These are phyloP conservation scores for Philhelius pedissequus DNA, from an alignment of 2,888 invertebrate species.

Conservation along the genomic window DNA sequence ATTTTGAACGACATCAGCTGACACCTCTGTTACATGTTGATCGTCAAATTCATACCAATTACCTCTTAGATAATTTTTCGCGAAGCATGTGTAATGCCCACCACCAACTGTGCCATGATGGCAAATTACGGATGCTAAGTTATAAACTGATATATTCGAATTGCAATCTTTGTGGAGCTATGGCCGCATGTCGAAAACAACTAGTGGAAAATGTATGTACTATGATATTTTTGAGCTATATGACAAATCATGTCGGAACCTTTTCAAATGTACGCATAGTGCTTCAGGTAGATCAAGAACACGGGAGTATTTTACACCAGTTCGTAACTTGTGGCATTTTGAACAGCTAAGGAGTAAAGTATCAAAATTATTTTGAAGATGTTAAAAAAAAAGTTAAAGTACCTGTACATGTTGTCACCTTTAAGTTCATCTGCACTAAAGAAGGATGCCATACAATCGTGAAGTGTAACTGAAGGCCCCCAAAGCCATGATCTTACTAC, in stretches of 20 bases:
- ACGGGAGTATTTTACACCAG: conserved; percentile 97
- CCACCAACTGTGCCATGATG: conserved; percentile 98
- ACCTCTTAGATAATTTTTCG: conserved; percentile 85
- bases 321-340: conserved; percentile 94
- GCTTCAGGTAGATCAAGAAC: conserved; percentile 95
- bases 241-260: conserved; percentile 97
- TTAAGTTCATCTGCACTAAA: conserved; percentile 99
- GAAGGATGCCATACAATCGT: conserved; percentile 97
- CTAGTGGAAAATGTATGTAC: conserved; percentile 94
- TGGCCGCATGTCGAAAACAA: conserved; percentile 94
- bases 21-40: conserved; percentile 90
- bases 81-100: conserved; percentile 98
- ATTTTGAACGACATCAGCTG: conserved; percentile 87
- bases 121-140: conserved; percentile 95
- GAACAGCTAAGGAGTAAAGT: conserved; percentile 84
- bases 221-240: conserved; percentile 97
- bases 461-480: conserved; percentile 94
- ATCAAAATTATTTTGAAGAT: neutral
- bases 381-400: neutral
- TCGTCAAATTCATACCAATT: conserved; percentile 99
- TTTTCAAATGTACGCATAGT: conserved; percentile 95
- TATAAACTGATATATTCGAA: conserved; percentile 89
- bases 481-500: conserved; percentile 96
- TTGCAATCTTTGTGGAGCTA: conserved; percentile 94
- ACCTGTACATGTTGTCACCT: conserved; percentile 99